Base-by-base conservation (phyloP, 2,113 vertebrate genomes). In the Nematolebias whitei region DNA sequence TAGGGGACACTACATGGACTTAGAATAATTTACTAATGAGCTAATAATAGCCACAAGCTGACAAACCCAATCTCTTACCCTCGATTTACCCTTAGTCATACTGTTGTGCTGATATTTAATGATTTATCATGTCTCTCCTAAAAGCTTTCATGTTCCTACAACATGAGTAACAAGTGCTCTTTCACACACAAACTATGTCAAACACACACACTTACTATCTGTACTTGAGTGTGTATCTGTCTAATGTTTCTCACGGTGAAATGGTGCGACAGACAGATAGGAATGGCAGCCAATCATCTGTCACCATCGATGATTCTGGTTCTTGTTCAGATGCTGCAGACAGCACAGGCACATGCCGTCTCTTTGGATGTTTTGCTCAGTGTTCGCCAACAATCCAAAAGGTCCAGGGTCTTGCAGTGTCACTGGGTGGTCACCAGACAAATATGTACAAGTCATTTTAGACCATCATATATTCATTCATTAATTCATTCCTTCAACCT, bases 261-360 rank as follows among this genome's bases (percentile, higher is more conserved):
- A 48, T 38, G 45, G 19, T 40, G 52, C 52, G 14, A 73, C 54
- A 38, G 55, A 52, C 71, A 72, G 67, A 84, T 56, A 79, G 43
- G 59, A 79, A 56, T 5, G 65, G 56, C 61, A 70, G 74, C 67
- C 80, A 75, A 73, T 87, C 83, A 86, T 57, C 80, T 80, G 75
- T 82, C 81, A 79, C 53, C 45, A 58, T 47, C 63, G 69, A 57
- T 76, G 72, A 77, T 75, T n/a, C n/a, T n/a, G n/a, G n/a, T n/a
- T n/a, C n/a, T 48, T 47, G 52, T 52, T 62, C 20, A 58, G 60
- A 75, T 23, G 66, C 60, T 58, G 45, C 50, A 55, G 47, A 57
- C 19, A 51, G 58, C 61, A 55, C 60, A 54, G 59, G 26, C 2
- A 39, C 53, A 50, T 53, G 40, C 54, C 52, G 32, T 23, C 50